A percentile compares a stretch with the other conserved stretches of the same genome.
Evolutionary conservation across 2,888 invertebrate species (phyloP).

Genomic region (Alcis repandata): DNA sequence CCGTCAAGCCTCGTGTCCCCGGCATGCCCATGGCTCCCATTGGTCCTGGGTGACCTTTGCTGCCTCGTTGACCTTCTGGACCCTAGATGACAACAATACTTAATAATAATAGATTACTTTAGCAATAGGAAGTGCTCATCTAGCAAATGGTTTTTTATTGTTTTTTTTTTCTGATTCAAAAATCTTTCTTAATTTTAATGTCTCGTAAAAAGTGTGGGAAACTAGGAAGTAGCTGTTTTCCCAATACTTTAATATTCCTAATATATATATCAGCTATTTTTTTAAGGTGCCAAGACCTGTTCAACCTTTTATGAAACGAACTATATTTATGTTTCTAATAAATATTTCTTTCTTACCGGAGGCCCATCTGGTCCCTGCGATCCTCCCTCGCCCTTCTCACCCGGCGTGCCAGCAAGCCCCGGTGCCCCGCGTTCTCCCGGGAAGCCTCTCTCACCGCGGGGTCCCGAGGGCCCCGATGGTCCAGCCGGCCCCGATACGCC

Average conservation of each 20-base stretch:
- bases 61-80: conserved; percentile 88
- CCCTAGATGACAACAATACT: no score
- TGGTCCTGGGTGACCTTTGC: conserved; percentile 90
- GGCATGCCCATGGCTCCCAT: conserved; percentile 91
- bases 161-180: background rate
- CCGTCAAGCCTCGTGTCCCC: conserved; percentile 89
- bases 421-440: conserved; percentile 91
- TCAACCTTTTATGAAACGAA: no score
- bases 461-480: conserved; percentile 87
- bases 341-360: conserved; percentile 79
- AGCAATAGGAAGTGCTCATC: no score
- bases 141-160: background rate
- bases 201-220: no score
- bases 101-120: background rate
- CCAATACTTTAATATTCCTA: no score
- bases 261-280: no score
- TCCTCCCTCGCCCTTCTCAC: conserved; percentile 89
- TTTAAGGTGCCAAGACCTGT: no score
- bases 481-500: conserved; percentile 90
- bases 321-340: no score
- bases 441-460: conserved; percentile 89
- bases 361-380: conserved; percentile 90
- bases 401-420: conserved; percentile 89
- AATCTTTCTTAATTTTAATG: no score
- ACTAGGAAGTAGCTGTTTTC: no score